These are phyloP conservation scores for Drosophila pallidifrons DNA, from an alignment of 1,140 invertebrate species.

Conservation along the genomic window DNA sequence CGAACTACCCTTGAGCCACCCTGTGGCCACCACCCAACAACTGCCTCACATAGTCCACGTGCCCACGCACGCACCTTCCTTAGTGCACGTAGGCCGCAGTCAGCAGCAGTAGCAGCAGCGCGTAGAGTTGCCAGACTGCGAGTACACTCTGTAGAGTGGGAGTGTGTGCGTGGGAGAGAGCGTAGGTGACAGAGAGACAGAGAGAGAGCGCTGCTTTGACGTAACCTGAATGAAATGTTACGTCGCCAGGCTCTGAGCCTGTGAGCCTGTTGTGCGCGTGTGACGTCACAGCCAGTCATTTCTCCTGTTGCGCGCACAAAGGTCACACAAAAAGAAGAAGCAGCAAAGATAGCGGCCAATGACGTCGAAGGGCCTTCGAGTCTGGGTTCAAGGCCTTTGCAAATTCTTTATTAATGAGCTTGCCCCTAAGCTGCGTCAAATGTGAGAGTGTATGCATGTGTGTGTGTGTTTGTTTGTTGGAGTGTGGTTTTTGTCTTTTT, in stretches of 20 bases:
- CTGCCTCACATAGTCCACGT: conserved; percentile 33
- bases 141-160: not conserved
- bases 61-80: conserved; percentile 65
- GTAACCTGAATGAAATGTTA: conserved; percentile 56
- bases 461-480: conserved; percentile 1
- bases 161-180: not conserved
- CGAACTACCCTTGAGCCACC: conserved; percentile 1
- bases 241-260: conserved; percentile 39
- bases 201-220: conserved; percentile 56
- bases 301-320: conserved; percentile 68
- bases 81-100: conserved; percentile 56
- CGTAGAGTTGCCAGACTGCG: conserved; percentile 39
- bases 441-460: not conserved
- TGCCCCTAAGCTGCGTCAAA: conserved; percentile 21
- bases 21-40: conserved; percentile 47
- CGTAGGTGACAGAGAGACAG: not conserved
- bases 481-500: conserved; percentile 19
- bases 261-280: conserved; percentile 5
- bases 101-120: not conserved
- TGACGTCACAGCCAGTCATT: conserved; percentile 63
- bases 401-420: conserved; percentile 57
- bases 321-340: conserved; percentile 42
- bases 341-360: conserved; percentile 27
- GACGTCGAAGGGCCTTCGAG: conserved; percentile 54
- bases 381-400: conserved; percentile 64